Evolutionary conservation across 2,113 vertebrate species (phyloP).

Genomic region (Cygnus buccinator): DNA sequence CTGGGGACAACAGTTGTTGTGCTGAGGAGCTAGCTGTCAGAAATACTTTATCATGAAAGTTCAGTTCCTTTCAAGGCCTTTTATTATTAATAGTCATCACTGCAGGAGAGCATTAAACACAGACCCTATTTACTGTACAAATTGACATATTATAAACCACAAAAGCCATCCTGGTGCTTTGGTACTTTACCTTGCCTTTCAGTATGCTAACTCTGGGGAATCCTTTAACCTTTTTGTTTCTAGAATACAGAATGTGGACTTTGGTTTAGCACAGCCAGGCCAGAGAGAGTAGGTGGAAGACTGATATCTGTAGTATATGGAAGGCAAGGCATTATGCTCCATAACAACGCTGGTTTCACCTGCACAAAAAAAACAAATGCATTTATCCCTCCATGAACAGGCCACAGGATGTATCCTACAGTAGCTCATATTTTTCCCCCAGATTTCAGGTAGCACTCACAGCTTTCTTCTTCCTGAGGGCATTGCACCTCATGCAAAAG

Average conservation of each 20-base stretch:
- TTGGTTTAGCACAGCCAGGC: neutral
- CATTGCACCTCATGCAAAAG: neutral
- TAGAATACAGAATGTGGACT: neutral
- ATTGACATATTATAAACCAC: constrained; percentile 63
- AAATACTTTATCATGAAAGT: constrained; percentile 68
- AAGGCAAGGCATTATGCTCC: neutral
- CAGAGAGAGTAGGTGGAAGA: neutral
- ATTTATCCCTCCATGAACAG: neutral
- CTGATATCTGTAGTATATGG: neutral
- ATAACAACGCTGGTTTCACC: neutral
- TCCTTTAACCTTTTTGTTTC: constrained; percentile 11
- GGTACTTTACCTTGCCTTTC: constrained; percentile 25
- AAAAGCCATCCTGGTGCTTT: constrained; percentile 45
- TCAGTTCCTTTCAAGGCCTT: constrained; percentile 66
- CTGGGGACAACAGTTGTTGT: constrained; percentile 82
- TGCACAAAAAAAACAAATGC: neutral
- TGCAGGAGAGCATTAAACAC: constrained; percentile 64
- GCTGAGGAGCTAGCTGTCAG: constrained; percentile 76
- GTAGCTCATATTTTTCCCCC: neutral
- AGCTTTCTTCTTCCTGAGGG: neutral
- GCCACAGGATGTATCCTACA: neutral
- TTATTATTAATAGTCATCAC: constrained; percentile 64
- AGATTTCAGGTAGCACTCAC: neutral
- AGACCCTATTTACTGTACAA: constrained; percentile 67
- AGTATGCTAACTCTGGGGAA: neutral